A percentile compares a stretch with the other conserved stretches of the same genome.
Conservation (phyloP, 2,797 vertebrate genomes). For the Chloroceryle inda region DNA sequence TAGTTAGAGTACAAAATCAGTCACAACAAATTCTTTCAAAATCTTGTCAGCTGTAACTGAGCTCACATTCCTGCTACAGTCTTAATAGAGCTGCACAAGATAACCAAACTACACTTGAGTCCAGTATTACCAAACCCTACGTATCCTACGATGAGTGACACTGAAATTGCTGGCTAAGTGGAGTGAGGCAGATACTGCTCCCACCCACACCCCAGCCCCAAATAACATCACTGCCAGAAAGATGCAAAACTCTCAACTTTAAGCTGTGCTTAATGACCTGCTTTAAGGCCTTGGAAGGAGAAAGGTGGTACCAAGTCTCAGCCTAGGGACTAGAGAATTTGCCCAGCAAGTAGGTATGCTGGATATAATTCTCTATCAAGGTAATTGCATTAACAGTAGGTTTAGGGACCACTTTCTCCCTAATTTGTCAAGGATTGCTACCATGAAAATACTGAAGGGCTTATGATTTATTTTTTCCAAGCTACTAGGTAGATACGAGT, state of each 20-base stretch:
- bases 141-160: not conserved
- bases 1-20: not conserved
- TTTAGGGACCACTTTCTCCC: not conserved
- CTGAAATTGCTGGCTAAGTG: not conserved
- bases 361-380: not conserved
- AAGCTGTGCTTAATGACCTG: not conserved
- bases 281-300: not conserved
- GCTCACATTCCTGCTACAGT: not conserved
- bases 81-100: not conserved
- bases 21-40: not conserved
- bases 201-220: not conserved
- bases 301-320: not conserved
- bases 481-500: not conserved
- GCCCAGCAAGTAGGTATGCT: not conserved
- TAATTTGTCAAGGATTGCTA: not conserved
- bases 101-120: rapidly evolving
- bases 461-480: not conserved
- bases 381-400: not conserved
- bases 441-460: not conserved
- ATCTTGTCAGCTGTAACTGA: not conserved
- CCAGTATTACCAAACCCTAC: not conserved
- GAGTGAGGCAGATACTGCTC: not conserved
- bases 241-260: not conserved
- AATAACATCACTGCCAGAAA: not conserved
- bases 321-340: not conserved